Evolutionary conservation across 2,888 invertebrate genomes (phyloP).

Genomic region (Aelia acuminata): DNA sequence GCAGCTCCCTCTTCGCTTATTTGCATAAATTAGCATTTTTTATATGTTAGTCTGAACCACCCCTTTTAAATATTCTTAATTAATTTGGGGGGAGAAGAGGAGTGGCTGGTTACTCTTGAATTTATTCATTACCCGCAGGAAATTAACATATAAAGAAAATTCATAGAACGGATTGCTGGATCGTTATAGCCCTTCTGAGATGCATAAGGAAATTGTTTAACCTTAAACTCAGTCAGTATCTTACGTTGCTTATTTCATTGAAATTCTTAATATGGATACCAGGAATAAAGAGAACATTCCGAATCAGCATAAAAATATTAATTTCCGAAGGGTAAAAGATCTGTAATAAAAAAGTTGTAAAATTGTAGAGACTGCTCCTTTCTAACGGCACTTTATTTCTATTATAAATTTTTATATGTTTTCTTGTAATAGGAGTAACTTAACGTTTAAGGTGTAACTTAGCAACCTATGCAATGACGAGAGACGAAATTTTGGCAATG

Average conservation of each 20-base stretch:
- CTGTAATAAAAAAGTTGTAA: too few relatives aligned
- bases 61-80: slow-evolving; percentile 48
- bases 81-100: background rate
- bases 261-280: too few relatives aligned
- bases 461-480: too few relatives aligned
- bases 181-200: background rate
- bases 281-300: too few relatives aligned
- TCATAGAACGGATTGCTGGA: slow-evolving; percentile 70
- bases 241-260: background rate
- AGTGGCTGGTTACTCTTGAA: background rate
- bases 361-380: too few relatives aligned
- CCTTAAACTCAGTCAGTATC: background rate
- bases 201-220: background rate
- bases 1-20: slow-evolving; percentile 30
- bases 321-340: too few relatives aligned
- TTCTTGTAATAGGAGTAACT: too few relatives aligned
- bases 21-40: slow-evolving; percentile 51
- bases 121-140: slow-evolving; percentile 37
- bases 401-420: too few relatives aligned
- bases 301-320: too few relatives aligned
- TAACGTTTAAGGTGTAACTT: too few relatives aligned
- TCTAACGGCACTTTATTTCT: too few relatives aligned
- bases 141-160: slow-evolving; percentile 69
- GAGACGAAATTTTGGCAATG: too few relatives aligned
- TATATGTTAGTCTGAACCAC: slow-evolving; percentile 40